Evolutionary conservation across 2,888 invertebrate species (phyloP), one percentile per base, ranked within the genome.

Genomic region (Spilosoma lubricipeda): DNA sequence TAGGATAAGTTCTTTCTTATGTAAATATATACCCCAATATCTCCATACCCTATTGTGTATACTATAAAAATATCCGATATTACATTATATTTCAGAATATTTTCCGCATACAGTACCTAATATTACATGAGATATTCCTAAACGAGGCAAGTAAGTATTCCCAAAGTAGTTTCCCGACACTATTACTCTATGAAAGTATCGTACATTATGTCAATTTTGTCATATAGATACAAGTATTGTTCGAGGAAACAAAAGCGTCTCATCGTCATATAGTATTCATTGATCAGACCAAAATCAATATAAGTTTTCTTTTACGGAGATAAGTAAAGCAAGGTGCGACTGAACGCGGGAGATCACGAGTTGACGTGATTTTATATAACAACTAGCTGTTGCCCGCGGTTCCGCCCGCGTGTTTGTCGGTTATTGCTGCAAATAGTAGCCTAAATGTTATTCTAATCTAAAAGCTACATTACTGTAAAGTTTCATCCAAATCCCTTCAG

Each of bases 281-380:
- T 82, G 82, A 83, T 82, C 77, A 83, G 74, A 77, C 82, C 81
- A 72, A 83, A 81, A 75, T 81, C 77, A 76, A 76, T 82, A 76
- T 83, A 83, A 79, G 82, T 83, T 82, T 79, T 70, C 52, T 76
- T 70, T 83, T 81, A 76, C 75, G 64, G 39, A 66, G 76, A 74
- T 79, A 52, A 45, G 65, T 72, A 73, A 74, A 66, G 80, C 0
- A 0, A 30, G 64, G 76, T 80, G 0, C 20, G 0, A 76, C 9
- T 9, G 71, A 13, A 0, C 67, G 78, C 73, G 75, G 39, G 3
- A 39, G 7, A 33, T 15, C 39, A n/a, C 1, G 20, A 56, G 52
- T 4, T 11, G 56, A 8, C 13, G n/a, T n/a, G 8, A 23, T 56
- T 23, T n/a, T 11, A 56, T 56, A n/a, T n/a, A 9, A n/a, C 8